Conservation (phyloP, 2,797 vertebrate species). For the Clamator glandarius region DNA sequence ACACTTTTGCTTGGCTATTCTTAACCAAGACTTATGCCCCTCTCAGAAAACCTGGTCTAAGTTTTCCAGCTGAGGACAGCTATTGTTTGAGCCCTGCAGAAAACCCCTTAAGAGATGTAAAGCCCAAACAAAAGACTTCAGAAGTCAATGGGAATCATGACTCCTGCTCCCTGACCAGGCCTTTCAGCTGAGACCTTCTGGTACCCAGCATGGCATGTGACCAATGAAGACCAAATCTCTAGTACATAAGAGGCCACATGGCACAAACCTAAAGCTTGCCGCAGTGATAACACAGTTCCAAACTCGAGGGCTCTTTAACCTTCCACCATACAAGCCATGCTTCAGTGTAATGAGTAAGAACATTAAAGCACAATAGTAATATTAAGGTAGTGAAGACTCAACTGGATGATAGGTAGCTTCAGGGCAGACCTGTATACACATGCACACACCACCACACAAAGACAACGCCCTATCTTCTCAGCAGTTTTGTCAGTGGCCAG, state of each 20-base stretch:
- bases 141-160: accelerated
- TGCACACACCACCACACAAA: accelerated
- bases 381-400: neutral
- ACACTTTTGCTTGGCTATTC: neutral
- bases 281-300: accelerated
- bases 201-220: neutral
- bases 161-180: neutral
- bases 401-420: neutral
- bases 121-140: neutral
- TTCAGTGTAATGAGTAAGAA: neutral
- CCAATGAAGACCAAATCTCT: neutral
- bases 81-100: neutral
- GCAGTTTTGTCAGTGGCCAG: neutral
- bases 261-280: neutral
- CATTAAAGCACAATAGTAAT: neutral
- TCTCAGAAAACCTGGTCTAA: neutral
- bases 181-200: neutral
- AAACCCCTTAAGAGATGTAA: neutral
- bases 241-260: accelerated
- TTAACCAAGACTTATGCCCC: neutral
- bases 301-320: neutral
- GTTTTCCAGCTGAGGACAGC: neutral
- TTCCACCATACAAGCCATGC: neutral
- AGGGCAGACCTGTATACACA: neutral
- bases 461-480: neutral